Evolutionary conservation across 2,113 vertebrate species (phyloP), one percentile per base, ranked within the genome.

Genomic region (Mellivora capensis): DNA sequence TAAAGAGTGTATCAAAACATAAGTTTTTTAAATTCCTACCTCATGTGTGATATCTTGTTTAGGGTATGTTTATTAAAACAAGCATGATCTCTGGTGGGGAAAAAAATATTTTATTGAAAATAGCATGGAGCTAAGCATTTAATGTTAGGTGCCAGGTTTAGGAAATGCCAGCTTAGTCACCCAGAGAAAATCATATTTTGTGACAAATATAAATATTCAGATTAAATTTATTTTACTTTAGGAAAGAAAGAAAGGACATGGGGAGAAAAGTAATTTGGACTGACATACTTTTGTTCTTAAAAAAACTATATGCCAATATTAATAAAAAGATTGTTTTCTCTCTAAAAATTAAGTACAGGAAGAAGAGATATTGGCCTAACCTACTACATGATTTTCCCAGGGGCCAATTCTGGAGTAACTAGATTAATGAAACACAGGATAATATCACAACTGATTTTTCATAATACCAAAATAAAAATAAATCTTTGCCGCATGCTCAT

Each of bases 381-480:
- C 27, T 11, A 77, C 12, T 57, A 49, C 47, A 1, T 77, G 59
- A 71, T 95, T 91, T 72, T n/a, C 11, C 52, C 9, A n/a, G 44
- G 42, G 42, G 11, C 23, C 52, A 95, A 72, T 67, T 81, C 74
- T 71, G 18, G 6, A 76, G 27, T 69, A 44, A 42, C 23, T 95
- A 85, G 10, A 39, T 61, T 87, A 89, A 72, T n/a, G 89, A 20
- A 90, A 69, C 37, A 80, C 20, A 79, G 13, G 2, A 76, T 34
- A 81, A 64, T 74, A 79, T 31, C n/a, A 72, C 27, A 96, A 54
- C 6, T 54, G 18, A 90, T 61, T 95, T 96, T 94, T 10, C 7
- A 93, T 86, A n/a, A 85, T 74, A 21, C 47, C 90, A 57, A 96
- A 94, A 86, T 89, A 21, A 93, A 85, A 90, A 74, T 74, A 97